phyloP scores from a whole-genome alignment of 2,113 vertebrate genomes.

The Python bivittatus region DNA sequence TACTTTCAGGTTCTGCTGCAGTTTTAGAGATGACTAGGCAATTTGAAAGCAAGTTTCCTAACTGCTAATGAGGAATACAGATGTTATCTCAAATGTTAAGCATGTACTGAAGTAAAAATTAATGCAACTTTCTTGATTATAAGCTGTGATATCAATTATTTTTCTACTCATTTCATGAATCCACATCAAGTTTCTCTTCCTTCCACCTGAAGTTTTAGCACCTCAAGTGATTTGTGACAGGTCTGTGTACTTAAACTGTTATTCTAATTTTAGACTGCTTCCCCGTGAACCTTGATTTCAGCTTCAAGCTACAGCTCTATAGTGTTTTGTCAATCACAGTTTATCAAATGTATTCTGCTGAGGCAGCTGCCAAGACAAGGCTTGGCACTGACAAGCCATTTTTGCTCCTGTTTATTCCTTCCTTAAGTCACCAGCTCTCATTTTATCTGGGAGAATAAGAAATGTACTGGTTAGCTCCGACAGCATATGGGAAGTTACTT shows the following conservation, averaged over 20 bases:
- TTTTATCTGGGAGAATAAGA: constrained; percentile 62
- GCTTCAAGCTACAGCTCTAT: constrained; percentile 65
- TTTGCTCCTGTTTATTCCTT: constrained; percentile 56
- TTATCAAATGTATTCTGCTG: constrained; percentile 71
- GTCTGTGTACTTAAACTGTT: constrained; percentile 47
- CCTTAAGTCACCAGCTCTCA: constrained; percentile 53
- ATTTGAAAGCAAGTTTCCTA: neutral
- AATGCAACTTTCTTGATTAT: constrained; percentile 8
- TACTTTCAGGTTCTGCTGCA: neutral
- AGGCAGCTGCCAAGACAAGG: constrained; percentile 70
- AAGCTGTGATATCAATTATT: constrained; percentile 39
- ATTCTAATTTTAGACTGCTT: constrained; percentile 60
- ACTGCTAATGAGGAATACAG: constrained; percentile 8
- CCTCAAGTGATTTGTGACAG: constrained; percentile 32
- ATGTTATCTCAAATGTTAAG: constrained; percentile 7
- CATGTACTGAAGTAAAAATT: constrained; percentile 31
- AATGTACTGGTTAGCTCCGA: constrained; percentile 49
- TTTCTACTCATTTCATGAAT: constrained; percentile 36
- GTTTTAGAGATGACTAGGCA: constrained; percentile 1
- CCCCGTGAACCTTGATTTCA: constrained; percentile 52
- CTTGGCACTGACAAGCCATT: constrained; percentile 66
- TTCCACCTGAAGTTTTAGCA: constrained; percentile 23
- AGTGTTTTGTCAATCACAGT: constrained; percentile 72
- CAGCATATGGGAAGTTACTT: constrained; percentile 42
- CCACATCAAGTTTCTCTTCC: neutral